Percentiles rank a stretch among this genome's conserved stretches.
These are phyloP conservation scores for Lota lota DNA, from an alignment of 2,113 vertebrate species.

Conservation along the genomic window DNA sequence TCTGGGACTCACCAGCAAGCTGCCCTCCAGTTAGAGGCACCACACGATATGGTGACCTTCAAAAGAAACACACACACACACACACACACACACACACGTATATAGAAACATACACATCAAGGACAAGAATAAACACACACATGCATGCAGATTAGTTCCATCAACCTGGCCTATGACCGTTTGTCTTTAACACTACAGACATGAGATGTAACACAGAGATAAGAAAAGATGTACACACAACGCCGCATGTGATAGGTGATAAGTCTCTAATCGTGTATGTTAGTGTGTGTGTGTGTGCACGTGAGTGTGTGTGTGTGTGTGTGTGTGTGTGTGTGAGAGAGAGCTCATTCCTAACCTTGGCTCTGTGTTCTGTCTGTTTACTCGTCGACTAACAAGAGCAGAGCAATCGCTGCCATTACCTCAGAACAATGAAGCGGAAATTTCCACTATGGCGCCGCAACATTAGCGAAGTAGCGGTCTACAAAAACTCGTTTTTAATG, in stretches of 20 bases:
- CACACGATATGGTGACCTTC: conserved; percentile 86
- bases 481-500: too few species aligned
- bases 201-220: background rate
- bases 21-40: conserved; percentile 78
- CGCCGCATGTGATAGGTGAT: background rate
- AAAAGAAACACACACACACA: conserved; percentile 32
- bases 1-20: conserved; percentile 75
- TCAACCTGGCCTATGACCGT: background rate
- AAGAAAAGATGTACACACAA: background rate
- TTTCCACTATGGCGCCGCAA: too few species aligned
- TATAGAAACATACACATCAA: background rate
- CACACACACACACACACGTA: conserved; percentile 13
- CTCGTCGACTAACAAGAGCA: background rate
- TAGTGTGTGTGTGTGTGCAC: background rate
- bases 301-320: background rate
- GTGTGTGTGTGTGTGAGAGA: conserved; percentile 7
- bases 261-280: background rate
- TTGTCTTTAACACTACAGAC: background rate
- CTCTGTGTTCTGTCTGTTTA: background rate
- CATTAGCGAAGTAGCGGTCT: too few species aligned
- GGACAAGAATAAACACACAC: background rate
- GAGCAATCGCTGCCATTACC: background rate
- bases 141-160: background rate
- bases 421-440: background rate
- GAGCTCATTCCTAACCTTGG: background rate